phyloP scores from a whole-genome alignment of 2,797 vertebrate species.

The Paramormyrops hopkinsi region DNA sequence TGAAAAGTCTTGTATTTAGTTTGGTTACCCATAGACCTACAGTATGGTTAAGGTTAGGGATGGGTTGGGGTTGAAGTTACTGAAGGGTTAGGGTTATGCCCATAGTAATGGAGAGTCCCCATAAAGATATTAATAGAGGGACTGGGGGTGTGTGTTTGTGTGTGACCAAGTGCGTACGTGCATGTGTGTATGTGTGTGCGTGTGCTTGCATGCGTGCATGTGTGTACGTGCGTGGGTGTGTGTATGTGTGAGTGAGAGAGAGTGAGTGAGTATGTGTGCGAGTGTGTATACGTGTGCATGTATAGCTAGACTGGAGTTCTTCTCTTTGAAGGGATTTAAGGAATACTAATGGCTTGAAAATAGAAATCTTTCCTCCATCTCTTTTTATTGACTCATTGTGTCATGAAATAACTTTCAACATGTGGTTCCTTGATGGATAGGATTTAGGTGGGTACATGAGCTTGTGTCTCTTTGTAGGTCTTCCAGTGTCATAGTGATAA shows the following conservation, averaged over 20 bases:
- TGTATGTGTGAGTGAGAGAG: neutral
- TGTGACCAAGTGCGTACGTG: no score
- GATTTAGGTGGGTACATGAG: neutral
- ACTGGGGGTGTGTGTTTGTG: neutral
- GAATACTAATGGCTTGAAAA: neutral
- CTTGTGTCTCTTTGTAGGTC: neutral
- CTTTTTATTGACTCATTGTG: neutral
- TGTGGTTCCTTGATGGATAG: neutral
- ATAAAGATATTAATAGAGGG: neutral
- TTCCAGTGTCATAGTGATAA: neutral
- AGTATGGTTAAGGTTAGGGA: neutral
- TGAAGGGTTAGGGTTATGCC: neutral
- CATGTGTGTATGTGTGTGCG: neutral
- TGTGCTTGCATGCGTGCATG: neutral
- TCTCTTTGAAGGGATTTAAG: neutral
- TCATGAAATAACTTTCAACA: neutral
- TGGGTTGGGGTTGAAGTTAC: neutral
- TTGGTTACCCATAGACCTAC: neutral
- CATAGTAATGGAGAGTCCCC: neutral
- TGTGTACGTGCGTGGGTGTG: neutral
- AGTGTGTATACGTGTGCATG: neutral
- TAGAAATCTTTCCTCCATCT: neutral
- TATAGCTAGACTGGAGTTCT: neutral
- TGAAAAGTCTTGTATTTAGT: neutral
- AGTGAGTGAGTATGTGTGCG: neutral